Evolutionary conservation across 2,888 invertebrate genomes (phyloP).

Genomic region (Drosophila sordidapex): DNA sequence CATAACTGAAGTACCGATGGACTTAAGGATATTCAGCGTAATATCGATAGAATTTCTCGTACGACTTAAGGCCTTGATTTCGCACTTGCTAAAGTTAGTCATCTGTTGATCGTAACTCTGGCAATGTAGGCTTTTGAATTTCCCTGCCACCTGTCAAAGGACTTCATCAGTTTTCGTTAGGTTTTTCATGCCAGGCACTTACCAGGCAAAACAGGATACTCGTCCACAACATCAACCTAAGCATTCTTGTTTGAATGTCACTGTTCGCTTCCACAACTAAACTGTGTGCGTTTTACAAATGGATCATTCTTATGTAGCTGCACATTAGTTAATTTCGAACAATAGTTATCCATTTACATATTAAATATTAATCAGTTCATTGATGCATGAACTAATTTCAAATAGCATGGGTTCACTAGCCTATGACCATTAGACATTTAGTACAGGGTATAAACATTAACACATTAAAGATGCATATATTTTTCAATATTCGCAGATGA

Average conservation of each 20-base stretch:
- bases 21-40: neutral
- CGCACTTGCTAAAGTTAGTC: constrained; percentile 1
- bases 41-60: neutral
- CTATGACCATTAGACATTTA: neutral
- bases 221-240: neutral
- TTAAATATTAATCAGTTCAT: neutral
- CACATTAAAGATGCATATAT: neutral
- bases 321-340: neutral
- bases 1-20: rapidly evolving
- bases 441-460: neutral
- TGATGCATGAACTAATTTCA: neutral
- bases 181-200: neutral
- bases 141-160: neutral
- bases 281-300: neutral
- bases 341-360: neutral
- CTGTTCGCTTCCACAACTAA: neutral
- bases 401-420: neutral
- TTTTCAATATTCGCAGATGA: neutral
- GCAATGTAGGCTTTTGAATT: constrained; percentile 2
- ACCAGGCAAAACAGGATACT: neutral
- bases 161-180: neutral
- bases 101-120: neutral
- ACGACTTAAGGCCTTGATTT: neutral
- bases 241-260: neutral
- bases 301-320: neutral